A percentile compares a stretch with the other conserved stretches of the same genome.
phyloP scores from a whole-genome alignment of 2,113 vertebrate genomes.

The Nyctibius bracteatus region DNA sequence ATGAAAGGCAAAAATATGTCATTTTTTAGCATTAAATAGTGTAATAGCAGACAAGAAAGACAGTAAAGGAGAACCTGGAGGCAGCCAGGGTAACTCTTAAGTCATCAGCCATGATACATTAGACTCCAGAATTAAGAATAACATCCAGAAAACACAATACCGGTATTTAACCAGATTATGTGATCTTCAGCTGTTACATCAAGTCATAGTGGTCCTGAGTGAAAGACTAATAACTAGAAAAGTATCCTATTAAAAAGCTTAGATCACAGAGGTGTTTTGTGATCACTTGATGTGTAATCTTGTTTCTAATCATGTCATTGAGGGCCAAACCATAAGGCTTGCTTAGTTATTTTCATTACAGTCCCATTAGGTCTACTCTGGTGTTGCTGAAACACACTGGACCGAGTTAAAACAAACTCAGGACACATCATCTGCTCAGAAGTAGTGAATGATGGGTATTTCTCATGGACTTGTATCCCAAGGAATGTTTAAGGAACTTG shows the following conservation, averaged over 20 bases:
- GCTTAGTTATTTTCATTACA: background rate
- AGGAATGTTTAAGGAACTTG: background rate
- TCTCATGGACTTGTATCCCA: background rate
- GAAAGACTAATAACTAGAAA: background rate
- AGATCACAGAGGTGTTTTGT: background rate
- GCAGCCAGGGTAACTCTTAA: background rate
- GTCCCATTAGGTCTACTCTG: background rate
- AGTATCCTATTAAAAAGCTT: background rate
- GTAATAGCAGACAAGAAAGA: background rate
- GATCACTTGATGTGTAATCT: background rate
- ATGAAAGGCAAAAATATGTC: background rate
- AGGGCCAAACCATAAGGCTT: background rate
- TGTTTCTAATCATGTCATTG: background rate
- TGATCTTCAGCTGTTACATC: too few species aligned
- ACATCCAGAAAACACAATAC: too few species aligned
- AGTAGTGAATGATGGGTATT: background rate
- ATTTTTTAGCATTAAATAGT: background rate
- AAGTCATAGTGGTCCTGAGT: background rate
- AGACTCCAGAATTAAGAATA: too few species aligned
- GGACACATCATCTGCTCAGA: background rate
- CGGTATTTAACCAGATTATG: too few species aligned
- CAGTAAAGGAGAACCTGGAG: background rate
- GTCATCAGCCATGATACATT: background rate
- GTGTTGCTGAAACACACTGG: background rate
- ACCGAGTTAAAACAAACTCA: background rate